A percentile compares a stretch with the other conserved stretches of the same genome.
Conservation (phyloP, 1,140 invertebrate genomes). For the Aphaenogaster floridana region DNA sequence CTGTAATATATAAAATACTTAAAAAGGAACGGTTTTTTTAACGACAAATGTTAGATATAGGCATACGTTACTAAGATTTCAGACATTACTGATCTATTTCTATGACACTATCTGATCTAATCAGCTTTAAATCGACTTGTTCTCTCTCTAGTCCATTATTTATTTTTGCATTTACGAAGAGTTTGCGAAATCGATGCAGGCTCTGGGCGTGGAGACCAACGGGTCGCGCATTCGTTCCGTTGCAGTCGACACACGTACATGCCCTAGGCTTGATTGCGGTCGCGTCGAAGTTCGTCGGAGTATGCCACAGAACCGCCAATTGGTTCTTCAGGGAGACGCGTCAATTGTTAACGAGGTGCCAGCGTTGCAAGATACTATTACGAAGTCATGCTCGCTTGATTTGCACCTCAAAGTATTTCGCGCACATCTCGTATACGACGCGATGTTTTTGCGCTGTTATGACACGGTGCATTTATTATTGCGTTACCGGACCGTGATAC, state of each 20-base stretch:
- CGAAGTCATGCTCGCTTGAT: constrained; percentile 53
- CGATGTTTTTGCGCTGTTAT: constrained; percentile 27
- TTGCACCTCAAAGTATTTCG: constrained; percentile 57
- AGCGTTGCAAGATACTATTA: constrained; percentile 47
- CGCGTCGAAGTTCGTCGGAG: constrained; percentile 60
- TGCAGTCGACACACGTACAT: constrained; percentile 59
- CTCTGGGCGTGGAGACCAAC: constrained; percentile 23
- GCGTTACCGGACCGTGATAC: background rate
- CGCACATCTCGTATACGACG: background rate
- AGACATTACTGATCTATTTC: background rate
- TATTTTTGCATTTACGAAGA: background rate
- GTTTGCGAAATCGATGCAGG: constrained; percentile 7
- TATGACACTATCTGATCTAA: too few relatives aligned
- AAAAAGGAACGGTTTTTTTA: background rate
- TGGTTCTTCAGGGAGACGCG: constrained; percentile 59
- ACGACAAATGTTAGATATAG: background rate
- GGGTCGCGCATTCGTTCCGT: background rate
- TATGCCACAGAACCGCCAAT: constrained; percentile 59
- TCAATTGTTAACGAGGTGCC: constrained; percentile 63
- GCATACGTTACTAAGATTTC: background rate
- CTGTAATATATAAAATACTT: background rate
- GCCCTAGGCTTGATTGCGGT: constrained; percentile 65
- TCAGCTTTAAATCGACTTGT: background rate
- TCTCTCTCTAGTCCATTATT: background rate
- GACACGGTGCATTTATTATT: constrained; percentile 33